Evolutionary conservation across 2,888 invertebrate genomes (phyloP).

Genomic region (Plebejus argus): DNA sequence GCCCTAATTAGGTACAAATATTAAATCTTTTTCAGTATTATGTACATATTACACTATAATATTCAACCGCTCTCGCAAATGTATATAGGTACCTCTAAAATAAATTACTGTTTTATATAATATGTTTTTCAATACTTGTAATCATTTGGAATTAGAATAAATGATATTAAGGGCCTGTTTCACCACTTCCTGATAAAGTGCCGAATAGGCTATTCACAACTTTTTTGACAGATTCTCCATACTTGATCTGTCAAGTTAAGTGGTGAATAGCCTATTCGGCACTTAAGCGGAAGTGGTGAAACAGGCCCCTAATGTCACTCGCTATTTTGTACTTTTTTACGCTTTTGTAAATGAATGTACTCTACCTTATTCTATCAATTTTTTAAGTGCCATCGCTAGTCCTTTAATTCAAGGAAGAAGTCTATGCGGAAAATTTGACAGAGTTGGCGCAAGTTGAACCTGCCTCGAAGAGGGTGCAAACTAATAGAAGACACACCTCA

Average conservation of each 20-base stretch:
- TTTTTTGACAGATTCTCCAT: too few relatives aligned
- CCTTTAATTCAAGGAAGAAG: neutral
- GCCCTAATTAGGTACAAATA: constrained; percentile 58
- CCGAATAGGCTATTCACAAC: too few relatives aligned
- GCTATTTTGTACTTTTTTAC: neutral
- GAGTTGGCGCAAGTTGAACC: neutral
- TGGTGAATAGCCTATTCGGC: too few relatives aligned
- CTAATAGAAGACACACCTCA: neutral
- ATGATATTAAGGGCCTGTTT: neutral
- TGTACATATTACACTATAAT: constrained; percentile 10
- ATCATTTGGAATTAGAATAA: neutral
- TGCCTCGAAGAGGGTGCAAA: neutral
- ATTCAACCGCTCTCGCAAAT: constrained; percentile 21
- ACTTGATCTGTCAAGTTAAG: too few relatives aligned
- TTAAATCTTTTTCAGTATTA: constrained; percentile 36
- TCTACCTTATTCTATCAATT: neutral
- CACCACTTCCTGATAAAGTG: too few relatives aligned
- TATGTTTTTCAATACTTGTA: neutral
- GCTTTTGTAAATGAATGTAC: neutral
- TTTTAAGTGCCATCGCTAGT: neutral
- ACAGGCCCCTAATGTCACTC: neutral
- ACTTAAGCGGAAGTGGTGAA: too few relatives aligned
- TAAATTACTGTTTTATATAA: too few relatives aligned
- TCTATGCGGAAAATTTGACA: neutral
- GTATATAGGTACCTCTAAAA: neutral